These are phyloP conservation scores for Alethe diademata DNA, from an alignment of 2,113 vertebrate genomes.

Conservation along the genomic window DNA sequence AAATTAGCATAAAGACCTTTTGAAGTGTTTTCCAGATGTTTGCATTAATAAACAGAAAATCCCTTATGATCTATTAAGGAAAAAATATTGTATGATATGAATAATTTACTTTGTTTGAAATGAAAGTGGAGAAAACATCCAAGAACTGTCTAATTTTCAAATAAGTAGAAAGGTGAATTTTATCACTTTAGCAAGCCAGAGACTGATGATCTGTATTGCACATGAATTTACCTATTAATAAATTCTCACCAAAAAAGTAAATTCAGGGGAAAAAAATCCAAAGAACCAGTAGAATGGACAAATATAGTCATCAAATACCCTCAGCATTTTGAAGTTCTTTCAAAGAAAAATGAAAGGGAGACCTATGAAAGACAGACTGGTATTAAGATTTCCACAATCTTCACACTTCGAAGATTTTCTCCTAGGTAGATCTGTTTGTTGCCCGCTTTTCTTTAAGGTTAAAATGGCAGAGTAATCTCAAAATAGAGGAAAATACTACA, in stretches of 20 bases:
- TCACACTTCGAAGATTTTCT: neutral
- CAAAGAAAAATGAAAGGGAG: neutral
- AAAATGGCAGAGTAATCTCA: neutral
- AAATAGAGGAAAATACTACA: neutral
- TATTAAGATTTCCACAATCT: neutral
- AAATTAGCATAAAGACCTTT: neutral
- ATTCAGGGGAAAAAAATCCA: rapidly evolving
- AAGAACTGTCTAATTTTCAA: neutral
- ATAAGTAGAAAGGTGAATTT: neutral
- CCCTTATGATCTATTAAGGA: neutral
- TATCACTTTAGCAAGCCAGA: neutral
- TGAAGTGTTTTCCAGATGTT: neutral
- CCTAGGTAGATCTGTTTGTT: neutral
- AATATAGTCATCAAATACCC: neutral
- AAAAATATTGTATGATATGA: rapidly evolving
- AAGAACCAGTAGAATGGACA: neutral
- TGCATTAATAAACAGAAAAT: neutral
- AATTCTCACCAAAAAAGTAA: neutral
- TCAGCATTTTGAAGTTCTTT: neutral
- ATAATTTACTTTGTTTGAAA: neutral
- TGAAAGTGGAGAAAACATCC: neutral
- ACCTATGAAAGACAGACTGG: neutral
- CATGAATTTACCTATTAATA: neutral
- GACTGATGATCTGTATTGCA: neutral
- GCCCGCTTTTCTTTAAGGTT: neutral